Conservation (phyloP, 2,113 vertebrate species). For the Rhea pennata region DNA sequence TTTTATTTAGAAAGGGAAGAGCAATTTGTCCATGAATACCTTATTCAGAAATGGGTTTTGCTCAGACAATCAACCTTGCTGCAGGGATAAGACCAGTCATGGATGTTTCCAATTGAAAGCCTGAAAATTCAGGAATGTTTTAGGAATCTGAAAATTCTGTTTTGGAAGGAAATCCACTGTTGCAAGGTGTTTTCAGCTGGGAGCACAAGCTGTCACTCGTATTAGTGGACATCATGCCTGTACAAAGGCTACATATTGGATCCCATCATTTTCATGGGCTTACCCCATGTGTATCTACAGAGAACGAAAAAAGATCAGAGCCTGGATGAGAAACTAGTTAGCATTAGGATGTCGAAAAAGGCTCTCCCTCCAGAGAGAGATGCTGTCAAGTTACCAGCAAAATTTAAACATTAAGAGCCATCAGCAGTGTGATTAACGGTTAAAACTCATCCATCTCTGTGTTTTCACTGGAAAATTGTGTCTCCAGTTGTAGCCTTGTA, state of each 20-base stretch:
- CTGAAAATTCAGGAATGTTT: slow-evolving; percentile 4
- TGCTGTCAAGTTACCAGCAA: background rate
- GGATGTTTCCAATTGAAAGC: background rate
- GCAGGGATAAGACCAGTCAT: background rate
- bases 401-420: background rate
- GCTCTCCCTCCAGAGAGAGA: accelerated
- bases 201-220: background rate
- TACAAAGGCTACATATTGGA: background rate
- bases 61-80: background rate
- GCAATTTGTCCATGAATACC: background rate
- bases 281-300: background rate
- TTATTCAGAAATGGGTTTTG: accelerated
- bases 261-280: background rate
- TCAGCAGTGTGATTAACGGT: background rate
- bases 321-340: background rate
- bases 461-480: slow-evolving; percentile 5
- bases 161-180: slow-evolving; percentile 36
- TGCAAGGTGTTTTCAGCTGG: background rate
- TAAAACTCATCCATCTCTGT: background rate
- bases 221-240: background rate
- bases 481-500: background rate
- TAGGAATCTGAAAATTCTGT: background rate
- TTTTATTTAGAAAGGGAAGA: background rate
- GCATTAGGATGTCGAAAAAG: background rate
- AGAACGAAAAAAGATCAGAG: background rate